Conservation (phyloP, 2,113 vertebrate species). For the Chaetodon auriga region DNA sequence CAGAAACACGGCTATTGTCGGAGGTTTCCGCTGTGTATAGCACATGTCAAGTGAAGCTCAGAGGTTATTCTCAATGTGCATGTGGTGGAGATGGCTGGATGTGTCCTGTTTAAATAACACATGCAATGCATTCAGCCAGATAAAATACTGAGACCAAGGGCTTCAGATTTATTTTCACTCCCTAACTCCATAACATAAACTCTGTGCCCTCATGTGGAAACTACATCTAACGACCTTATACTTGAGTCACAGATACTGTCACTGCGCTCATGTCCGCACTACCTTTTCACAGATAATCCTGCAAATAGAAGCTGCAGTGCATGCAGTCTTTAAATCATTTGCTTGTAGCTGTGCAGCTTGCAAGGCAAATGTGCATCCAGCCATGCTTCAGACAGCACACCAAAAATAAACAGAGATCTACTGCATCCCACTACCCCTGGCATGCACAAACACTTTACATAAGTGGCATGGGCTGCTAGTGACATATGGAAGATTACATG, state of each 20-base stretch:
- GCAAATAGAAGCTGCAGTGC: slow-evolving; percentile 51
- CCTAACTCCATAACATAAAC: slow-evolving; percentile 6
- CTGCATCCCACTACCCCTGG: slow-evolving; percentile 23
- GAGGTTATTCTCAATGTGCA: slow-evolving; percentile 18
- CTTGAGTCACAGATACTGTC: slow-evolving; percentile 51
- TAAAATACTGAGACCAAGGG: slow-evolving; percentile 17
- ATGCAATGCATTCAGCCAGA: slow-evolving; percentile 29
- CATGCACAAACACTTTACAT: slow-evolving; percentile 47
- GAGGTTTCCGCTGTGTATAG: slow-evolving; percentile 2
- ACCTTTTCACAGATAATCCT: slow-evolving; percentile 60
- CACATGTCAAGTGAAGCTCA: slow-evolving; percentile 22
- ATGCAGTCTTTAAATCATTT: slow-evolving; percentile 58
- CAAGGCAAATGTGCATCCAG: slow-evolving; percentile 49
- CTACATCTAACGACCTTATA: slow-evolving; percentile 42
- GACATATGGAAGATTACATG: slow-evolving; percentile 8
- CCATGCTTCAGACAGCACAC: slow-evolving; percentile 41
- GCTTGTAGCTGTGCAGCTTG: slow-evolving; percentile 46
- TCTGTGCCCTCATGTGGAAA: slow-evolving; percentile 58
- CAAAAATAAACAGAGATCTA: slow-evolving; percentile 50
- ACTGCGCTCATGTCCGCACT: slow-evolving; percentile 50
- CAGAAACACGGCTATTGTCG: slow-evolving; percentile 2
- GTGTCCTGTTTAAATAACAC: slow-evolving; percentile 35
- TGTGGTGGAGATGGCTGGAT: slow-evolving; percentile 22
- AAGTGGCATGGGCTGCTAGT: slow-evolving; percentile 13
- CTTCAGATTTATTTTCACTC: slow-evolving; percentile 31